These are phyloP conservation scores for Sesamia nonagrioides DNA, from an alignment of 1,140 invertebrate species.

Conservation along the genomic window DNA sequence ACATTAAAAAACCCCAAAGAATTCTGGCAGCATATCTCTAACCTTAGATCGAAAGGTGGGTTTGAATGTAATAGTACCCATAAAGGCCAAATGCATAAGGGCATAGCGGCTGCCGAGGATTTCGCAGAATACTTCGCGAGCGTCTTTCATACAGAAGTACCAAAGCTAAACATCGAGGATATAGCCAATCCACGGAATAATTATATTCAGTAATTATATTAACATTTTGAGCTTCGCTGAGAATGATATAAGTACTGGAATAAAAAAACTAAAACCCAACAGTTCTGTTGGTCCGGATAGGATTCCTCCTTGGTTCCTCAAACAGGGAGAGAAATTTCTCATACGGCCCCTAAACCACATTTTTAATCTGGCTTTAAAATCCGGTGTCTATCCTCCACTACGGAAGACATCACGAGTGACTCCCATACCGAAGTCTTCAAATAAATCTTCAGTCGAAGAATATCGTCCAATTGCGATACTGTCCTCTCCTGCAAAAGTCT, in stretches of 20 bases:
- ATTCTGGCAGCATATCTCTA: constrained; percentile 46
- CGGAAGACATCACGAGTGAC: constrained; percentile 3
- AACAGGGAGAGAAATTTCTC: background rate
- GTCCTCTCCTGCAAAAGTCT: background rate
- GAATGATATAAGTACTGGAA: background rate
- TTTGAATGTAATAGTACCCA: constrained; percentile 31
- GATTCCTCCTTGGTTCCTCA: background rate
- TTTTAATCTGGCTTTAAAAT: background rate
- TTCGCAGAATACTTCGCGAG: background rate
- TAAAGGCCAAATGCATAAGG: constrained; percentile 21
- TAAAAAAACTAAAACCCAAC: background rate
- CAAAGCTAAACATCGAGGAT: background rate
- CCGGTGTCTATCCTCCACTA: background rate
- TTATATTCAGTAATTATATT: constrained; percentile 1
- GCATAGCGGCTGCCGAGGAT: background rate
- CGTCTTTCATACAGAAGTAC: background rate
- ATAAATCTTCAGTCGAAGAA: background rate
- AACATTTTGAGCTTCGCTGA: background rate
- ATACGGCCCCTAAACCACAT: background rate
- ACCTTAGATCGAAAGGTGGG: constrained; percentile 42
- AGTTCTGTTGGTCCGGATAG: background rate
- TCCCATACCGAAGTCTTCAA: background rate
- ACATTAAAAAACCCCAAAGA: constrained; percentile 26
- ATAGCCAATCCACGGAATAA: background rate
- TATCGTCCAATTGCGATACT: constrained; percentile 13